Evolutionary conservation across 2,888 invertebrate genomes (phyloP).

Genomic region (Meloe dianella): DNA sequence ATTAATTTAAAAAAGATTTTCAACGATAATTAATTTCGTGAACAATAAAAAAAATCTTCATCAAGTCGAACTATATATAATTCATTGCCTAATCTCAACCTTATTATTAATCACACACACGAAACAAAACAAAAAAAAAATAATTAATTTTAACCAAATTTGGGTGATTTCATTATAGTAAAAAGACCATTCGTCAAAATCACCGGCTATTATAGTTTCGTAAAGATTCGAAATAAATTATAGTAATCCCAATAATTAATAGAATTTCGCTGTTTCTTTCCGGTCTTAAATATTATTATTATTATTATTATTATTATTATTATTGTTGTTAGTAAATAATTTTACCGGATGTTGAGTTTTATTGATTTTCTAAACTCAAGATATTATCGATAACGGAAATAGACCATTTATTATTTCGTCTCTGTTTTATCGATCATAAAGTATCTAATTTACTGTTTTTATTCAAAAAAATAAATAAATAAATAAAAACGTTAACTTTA

Average conservation of each 20-base stretch:
- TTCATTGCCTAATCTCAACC: too few relatives aligned
- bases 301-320: neutral
- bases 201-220: neutral
- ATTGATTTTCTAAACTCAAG: neutral
- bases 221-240: neutral
- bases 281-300: neutral
- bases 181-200: neutral
- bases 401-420: neutral
- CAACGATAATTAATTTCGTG: too few relatives aligned
- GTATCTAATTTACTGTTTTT: too few relatives aligned
- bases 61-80: too few relatives aligned
- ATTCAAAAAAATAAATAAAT: too few relatives aligned
- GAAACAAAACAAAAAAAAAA: neutral
- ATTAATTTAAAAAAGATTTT: too few relatives aligned
- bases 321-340: neutral
- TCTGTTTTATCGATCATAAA: too few relatives aligned
- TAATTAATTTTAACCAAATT: neutral
- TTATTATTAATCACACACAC: too few relatives aligned
- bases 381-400: neutral
- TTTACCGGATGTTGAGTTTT: neutral
- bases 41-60: too few relatives aligned
- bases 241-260: neutral
- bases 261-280: neutral
- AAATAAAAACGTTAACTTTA: neutral
- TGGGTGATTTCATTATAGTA: neutral